These are phyloP conservation scores for Diarsia rubi DNA, from an alignment of 2,888 invertebrate species.

Conservation along the genomic window DNA sequence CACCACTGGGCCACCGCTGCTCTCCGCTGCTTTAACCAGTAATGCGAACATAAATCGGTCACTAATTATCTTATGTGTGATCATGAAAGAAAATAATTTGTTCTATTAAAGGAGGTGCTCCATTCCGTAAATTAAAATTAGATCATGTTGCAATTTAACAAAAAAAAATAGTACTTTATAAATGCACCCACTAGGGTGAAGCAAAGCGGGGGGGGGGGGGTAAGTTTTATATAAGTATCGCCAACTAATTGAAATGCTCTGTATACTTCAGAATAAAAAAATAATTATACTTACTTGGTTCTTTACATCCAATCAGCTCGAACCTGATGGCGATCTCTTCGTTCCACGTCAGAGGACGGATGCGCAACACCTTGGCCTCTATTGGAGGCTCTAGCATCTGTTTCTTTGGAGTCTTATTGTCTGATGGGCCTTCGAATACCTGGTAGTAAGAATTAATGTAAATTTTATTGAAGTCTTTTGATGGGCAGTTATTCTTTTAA, in stretches of 20 bases:
- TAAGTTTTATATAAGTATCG: no score
- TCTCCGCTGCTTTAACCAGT: no score
- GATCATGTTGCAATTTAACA: no score
- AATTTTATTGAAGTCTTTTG: background rate
- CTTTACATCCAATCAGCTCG: slow-evolving; percentile 94
- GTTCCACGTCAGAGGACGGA: slow-evolving; percentile 95
- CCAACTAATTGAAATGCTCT: background rate
- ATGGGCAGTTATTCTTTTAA: background rate
- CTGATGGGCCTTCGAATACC: slow-evolving; percentile 94
- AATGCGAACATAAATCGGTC: no score
- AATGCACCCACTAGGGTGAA: no score
- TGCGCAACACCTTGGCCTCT: slow-evolving; percentile 93
- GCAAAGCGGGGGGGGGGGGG: no score
- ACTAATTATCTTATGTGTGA: no score
- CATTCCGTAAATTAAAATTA: no score
- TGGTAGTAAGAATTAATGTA: slow-evolving; percentile 67
- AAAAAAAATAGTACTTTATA: no score
- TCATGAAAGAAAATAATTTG: no score
- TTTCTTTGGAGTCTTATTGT: slow-evolving; percentile 90
- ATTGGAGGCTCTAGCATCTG: slow-evolving; percentile 93
- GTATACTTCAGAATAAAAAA: background rate
- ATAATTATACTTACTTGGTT: slow-evolving; percentile 53
- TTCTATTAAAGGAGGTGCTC: no score
- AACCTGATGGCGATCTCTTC: slow-evolving; percentile 92
- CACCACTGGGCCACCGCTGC: no score